These are phyloP conservation scores for Myiagra hebetior DNA, from an alignment of 2,113 vertebrate species.

Conservation along the genomic window DNA sequence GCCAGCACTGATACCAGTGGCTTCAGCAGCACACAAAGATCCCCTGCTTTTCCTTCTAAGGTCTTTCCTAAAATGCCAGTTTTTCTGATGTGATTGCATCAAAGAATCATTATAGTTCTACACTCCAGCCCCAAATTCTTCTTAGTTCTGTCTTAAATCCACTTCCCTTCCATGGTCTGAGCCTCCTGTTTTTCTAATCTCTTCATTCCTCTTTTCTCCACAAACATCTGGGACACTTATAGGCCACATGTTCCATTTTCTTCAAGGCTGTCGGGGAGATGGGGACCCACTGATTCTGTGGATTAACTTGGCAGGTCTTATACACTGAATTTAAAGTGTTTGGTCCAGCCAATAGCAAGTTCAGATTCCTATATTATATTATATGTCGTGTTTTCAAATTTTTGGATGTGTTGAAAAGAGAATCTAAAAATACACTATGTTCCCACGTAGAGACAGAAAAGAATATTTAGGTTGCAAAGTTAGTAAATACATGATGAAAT, in stretches of 20 bases:
- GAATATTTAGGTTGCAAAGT: not conserved
- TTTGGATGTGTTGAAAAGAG: not conserved
- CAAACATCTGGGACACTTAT: not conserved
- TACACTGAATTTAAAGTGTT: not conserved
- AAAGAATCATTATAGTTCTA: not conserved
- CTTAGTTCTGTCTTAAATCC: not conserved
- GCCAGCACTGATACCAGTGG: not conserved
- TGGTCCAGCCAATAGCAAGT: not conserved
- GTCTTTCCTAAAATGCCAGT: not conserved
- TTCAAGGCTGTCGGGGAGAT: not conserved
- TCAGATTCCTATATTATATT: not conserved
- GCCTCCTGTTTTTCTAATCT: not conserved
- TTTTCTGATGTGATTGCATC: not conserved
- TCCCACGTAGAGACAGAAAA: not conserved
- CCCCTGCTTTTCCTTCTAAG: not conserved
- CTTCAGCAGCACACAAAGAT: not conserved
- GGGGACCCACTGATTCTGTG: not conserved
- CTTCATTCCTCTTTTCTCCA: not conserved
- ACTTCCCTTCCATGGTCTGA: not conserved
- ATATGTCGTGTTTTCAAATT: rapidly evolving
- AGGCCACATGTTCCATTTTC: not conserved
- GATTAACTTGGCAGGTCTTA: not conserved
- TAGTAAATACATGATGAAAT: not conserved
- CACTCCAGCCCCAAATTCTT: not conserved
- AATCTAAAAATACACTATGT: not conserved